phyloP scores from a whole-genome alignment of 2,797 vertebrate species.

The Chelidonichthys spinosus region DNA sequence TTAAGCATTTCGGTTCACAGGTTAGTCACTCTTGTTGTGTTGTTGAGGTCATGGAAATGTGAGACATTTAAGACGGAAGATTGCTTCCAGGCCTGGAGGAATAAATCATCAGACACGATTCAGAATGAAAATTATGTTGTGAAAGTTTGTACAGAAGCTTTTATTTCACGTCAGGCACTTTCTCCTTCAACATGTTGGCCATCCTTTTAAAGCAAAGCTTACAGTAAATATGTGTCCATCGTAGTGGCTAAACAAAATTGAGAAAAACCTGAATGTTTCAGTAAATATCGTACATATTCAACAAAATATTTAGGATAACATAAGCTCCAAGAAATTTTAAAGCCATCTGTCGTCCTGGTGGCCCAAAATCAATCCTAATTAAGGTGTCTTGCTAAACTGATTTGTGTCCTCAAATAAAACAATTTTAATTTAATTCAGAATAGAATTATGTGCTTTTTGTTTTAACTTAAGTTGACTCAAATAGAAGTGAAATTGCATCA shows the following conservation, averaged over 20 bases:
- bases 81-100: conserved; percentile 5
- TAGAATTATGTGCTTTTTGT: not conserved
- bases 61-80: not conserved
- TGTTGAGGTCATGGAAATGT: conserved; percentile 30
- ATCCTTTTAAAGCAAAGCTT: not conserved
- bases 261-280: not conserved
- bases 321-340: not conserved
- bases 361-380: not conserved
- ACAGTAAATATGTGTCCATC: not conserved
- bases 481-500: not conserved
- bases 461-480: not conserved
- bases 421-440: too few species aligned
- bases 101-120: conserved; percentile 26
- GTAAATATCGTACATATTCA: not conserved
- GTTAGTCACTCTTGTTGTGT: conserved; percentile 4
- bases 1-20: not conserved
- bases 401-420: not conserved
- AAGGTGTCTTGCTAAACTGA: not conserved
- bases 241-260: not conserved
- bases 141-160: not conserved
- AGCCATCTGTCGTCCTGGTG: conserved; percentile 1
- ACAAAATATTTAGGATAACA: not conserved
- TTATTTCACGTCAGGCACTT: not conserved
- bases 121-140: not conserved
- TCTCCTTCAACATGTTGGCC: not conserved